Evolutionary conservation across 2,113 vertebrate genomes (phyloP), one percentile per base, ranked within the genome.

Genomic region (Nothoprocta perdicaria): DNA sequence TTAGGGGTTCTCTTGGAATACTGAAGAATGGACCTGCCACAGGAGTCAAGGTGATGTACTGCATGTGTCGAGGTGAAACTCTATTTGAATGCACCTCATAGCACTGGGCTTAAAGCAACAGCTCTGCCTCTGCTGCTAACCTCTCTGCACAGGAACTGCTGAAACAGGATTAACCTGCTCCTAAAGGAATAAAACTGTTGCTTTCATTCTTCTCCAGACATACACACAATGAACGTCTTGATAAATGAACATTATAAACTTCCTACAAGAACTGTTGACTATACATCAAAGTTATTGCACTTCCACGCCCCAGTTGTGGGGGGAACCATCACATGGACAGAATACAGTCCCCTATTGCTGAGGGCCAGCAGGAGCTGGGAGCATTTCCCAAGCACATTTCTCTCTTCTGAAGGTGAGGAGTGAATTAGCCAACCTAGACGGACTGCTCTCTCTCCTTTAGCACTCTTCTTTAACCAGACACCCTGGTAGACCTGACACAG

Each of bases 141-240:
- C 46, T 48, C 48, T 38, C 78, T 4, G 10, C 38, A 31, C 65
- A 87, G 73, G n/a, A 92, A 66, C 74, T 33, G 67, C 86, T 96
- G 93, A 95, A 96, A 81, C 72, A 94, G 84, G 88, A 93, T 95
- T 96, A 93, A 78, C 22, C 45, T 83, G 76, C 35, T 96, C 86
- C 89, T 71, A 31, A 80, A 94, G 60, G 63, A 95, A 81, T 52
- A 75, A 88, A 88, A 82, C 73, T 46, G 46, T 21, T 81, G 31
- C 31, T 74, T 94, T 94, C 78, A 89, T 92, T 85, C 77, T 40
- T 94, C 75, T 93, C 69, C 75, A 89, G 75, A 71, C 41, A 0
- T 15, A 33, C 46, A 50, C 10, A 78, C 61, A 31, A 17, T 71
- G 45, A 80, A 88, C 88, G 58, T 74, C 58, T 88, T 94, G 79